A percentile compares a stretch with the other conserved stretches of the same genome.
These are phyloP conservation scores for Vulpes vulpes DNA, from an alignment of 2,113 vertebrate genomes.

Conservation along the genomic window DNA sequence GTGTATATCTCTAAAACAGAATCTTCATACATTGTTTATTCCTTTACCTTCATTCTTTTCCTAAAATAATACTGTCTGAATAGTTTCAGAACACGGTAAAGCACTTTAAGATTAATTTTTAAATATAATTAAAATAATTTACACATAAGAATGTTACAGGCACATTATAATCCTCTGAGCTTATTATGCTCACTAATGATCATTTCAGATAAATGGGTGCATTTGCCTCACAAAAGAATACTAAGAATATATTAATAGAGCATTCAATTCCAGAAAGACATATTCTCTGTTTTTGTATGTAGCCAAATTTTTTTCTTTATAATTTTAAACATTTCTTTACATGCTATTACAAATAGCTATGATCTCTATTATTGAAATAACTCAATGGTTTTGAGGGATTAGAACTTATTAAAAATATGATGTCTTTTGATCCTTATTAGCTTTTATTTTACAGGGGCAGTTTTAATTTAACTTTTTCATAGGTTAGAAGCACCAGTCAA, in stretches of 20 bases:
- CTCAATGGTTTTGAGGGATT: not conserved
- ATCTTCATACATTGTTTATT: not conserved
- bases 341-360: not conserved
- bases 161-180: not conserved
- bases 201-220: not conserved
- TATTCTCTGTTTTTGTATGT: not conserved
- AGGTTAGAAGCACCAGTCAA: not conserved
- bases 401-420: not conserved
- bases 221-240: not conserved
- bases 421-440: not conserved
- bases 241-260: not conserved
- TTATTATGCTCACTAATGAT: not conserved
- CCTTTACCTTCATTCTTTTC: not conserved
- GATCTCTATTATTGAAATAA: not conserved
- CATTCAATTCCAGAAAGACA: not conserved
- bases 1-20: not conserved
- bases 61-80: not conserved
- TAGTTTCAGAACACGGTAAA: not conserved
- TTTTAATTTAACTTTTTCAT: not conserved
- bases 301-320: not conserved
- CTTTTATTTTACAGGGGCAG: not conserved
- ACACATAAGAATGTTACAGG: not conserved
- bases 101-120: not conserved
- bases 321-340: not conserved
- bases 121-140: conserved; percentile 17